Evolutionary conservation across 2,113 vertebrate genomes (phyloP).

Genomic region (Panthera leo): DNA sequence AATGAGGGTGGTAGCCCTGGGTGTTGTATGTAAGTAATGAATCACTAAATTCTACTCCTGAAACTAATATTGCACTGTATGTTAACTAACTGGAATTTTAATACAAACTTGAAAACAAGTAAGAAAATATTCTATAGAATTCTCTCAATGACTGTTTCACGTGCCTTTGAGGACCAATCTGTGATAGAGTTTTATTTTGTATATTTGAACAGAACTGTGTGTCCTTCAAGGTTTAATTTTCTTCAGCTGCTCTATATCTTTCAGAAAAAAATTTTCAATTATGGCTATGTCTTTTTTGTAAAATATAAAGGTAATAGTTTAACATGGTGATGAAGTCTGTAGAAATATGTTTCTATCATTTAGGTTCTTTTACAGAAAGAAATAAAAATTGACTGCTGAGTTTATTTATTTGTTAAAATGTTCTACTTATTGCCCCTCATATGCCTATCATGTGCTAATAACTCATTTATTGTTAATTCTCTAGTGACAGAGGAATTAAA

Average conservation of each 20-base stretch:
- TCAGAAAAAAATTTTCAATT: neutral
- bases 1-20: neutral
- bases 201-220: neutral
- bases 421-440: neutral
- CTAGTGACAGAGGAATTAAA: neutral
- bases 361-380: neutral
- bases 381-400: neutral
- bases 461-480: neutral
- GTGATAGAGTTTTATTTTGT: neutral
- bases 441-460: neutral
- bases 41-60: neutral
- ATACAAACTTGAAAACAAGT: neutral
- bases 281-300: neutral
- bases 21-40: neutral
- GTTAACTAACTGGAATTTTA: neutral
- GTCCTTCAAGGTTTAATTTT: neutral
- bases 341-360: neutral
- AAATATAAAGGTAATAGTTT: neutral
- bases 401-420: neutral
- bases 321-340: neutral
- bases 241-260: neutral
- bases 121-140: neutral
- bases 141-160: neutral
- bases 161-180: neutral
- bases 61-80: neutral